Evolutionary conservation across 2,888 invertebrate genomes (phyloP).

Genomic region (Dynastes grantii): DNA sequence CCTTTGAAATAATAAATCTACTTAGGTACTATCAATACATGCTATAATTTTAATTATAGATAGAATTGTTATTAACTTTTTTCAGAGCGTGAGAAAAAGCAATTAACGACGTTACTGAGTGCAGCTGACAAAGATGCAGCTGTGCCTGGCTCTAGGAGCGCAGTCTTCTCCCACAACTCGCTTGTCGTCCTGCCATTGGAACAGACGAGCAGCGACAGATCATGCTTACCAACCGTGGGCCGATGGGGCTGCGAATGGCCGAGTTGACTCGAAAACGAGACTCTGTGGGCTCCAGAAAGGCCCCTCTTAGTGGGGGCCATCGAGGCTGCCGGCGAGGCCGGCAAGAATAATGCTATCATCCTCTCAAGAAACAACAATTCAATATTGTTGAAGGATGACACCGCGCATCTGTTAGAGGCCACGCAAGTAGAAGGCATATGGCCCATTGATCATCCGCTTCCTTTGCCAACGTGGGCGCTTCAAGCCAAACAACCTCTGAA

Average conservation of each 20-base stretch:
- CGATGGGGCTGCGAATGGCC: conserved; percentile 97
- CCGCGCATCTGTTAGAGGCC: conserved; percentile 60
- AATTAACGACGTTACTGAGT: conserved; percentile 65
- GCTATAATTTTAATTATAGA: no score
- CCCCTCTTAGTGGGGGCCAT: conserved; percentile 66
- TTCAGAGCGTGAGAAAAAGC: conserved; percentile 83
- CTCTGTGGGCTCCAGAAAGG: conserved; percentile 70
- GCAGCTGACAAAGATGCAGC: conserved; percentile 67
- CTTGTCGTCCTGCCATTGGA: conserved; percentile 65
- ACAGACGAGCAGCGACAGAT: conserved; percentile 70
- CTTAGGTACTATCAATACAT: no score
- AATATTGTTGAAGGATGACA: conserved; percentile 55
- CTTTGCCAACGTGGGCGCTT: conserved; percentile 83
- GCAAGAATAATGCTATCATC: conserved; percentile 57
- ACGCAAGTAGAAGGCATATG: conserved; percentile 74
- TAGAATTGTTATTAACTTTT: conserved; percentile 53
- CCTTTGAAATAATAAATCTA: no score
- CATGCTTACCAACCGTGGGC: conserved; percentile 86
- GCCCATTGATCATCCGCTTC: conserved; percentile 81
- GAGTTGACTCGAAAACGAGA: conserved; percentile 92
- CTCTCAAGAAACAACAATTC: conserved; percentile 66
- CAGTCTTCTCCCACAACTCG: conserved; percentile 70
- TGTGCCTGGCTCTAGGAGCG: conserved; percentile 70
- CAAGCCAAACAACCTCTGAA: conserved; percentile 70
- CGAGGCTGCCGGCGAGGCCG: conserved; percentile 70